Evolutionary conservation across 2,113 vertebrate genomes (phyloP).

Genomic region (Polypterus senegalus): DNA sequence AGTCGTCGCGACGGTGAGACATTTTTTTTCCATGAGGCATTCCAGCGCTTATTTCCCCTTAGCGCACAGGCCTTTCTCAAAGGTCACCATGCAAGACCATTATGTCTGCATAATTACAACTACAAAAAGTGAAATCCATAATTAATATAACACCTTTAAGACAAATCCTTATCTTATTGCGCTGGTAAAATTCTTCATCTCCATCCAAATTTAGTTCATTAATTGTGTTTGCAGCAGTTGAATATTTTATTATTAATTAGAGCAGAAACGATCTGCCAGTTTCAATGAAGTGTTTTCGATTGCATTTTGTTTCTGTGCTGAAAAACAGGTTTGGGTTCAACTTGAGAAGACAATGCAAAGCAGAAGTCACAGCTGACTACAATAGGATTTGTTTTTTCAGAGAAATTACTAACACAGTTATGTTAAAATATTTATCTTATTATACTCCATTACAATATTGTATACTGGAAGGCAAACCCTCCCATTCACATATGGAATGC

Average conservation of each 20-base stretch:
- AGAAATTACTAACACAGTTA: no score
- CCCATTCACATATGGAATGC: no score
- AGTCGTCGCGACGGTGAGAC: neutral
- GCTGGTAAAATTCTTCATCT: constrained; percentile 30
- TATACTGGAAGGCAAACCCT: no score
- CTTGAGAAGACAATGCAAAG: no score
- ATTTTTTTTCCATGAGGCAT: constrained; percentile 30
- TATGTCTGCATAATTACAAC: constrained; percentile 32
- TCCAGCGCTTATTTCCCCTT: constrained; percentile 29
- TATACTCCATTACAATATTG: no score
- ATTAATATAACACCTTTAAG: constrained; percentile 21
- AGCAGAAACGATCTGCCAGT: constrained; percentile 23
- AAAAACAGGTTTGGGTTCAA: no score
- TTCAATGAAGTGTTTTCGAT: no score
- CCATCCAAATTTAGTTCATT: constrained; percentile 24
- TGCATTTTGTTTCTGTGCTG: no score
- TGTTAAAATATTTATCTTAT: no score
- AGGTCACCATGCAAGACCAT: constrained; percentile 31
- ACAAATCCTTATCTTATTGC: constrained; percentile 19
- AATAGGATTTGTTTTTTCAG: no score
- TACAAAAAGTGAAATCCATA: constrained; percentile 23
- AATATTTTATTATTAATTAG: constrained; percentile 35
- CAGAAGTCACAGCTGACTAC: no score
- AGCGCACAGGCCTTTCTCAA: constrained; percentile 27
- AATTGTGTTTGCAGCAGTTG: constrained; percentile 37